These are phyloP conservation scores for Acomys russatus DNA, from an alignment of 2,797 vertebrate genomes.

Conservation along the genomic window DNA sequence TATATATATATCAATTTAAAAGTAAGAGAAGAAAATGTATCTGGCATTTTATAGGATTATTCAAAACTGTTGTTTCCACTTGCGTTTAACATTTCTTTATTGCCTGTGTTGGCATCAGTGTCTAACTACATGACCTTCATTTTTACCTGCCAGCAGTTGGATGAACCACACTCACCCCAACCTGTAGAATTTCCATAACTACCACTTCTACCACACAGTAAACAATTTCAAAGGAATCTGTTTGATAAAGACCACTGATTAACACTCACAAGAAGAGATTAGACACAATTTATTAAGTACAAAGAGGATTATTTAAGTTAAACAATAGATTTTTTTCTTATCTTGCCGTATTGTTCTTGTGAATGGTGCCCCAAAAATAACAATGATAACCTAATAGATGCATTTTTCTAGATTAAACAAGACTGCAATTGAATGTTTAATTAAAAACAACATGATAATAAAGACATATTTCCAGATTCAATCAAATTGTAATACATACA, in stretches of 20 bases:
- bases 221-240: neutral
- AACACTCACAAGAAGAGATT: neutral
- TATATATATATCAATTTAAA: neutral
- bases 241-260: neutral
- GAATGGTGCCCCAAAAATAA: conserved; percentile 18
- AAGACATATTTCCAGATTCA: conserved; percentile 68
- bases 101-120: neutral
- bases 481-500: conserved; percentile 67
- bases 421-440: conserved; percentile 66
- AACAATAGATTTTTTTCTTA: conserved; percentile 16
- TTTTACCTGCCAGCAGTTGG: neutral
- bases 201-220: neutral
- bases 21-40: neutral
- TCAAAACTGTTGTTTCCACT: neutral
- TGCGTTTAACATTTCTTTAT: neutral
- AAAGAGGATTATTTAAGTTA: neutral
- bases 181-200: neutral
- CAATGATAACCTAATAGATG: conserved; percentile 59
- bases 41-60: neutral
- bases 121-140: neutral
- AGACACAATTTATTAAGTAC: conserved; percentile 20
- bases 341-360: neutral
- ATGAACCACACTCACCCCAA: neutral
- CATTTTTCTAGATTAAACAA: conserved; percentile 67
- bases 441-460: conserved; percentile 70